Evolutionary conservation across 2,888 invertebrate genomes (phyloP).

Genomic region (Acrobasis repandana): DNA sequence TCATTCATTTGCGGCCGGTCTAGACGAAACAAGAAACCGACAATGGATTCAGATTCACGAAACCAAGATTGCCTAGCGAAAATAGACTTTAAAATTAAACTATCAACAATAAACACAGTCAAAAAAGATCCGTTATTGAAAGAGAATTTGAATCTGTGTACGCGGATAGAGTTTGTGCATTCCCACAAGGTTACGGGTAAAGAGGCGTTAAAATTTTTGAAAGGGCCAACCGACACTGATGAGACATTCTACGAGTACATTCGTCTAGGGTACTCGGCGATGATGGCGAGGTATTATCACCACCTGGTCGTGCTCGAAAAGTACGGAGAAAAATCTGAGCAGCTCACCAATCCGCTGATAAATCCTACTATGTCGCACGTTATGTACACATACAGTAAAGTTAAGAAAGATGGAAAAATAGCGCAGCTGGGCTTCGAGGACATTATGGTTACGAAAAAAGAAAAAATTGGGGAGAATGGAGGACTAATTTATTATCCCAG

Average conservation of each 20-base stretch:
- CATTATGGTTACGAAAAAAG: constrained; percentile 27
- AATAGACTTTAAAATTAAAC: constrained; percentile 47
- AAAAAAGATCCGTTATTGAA: constrained; percentile 41
- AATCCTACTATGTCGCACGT: constrained; percentile 37
- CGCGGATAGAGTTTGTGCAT: constrained; percentile 42
- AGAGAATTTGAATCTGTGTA: constrained; percentile 42
- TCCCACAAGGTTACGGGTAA: constrained; percentile 37
- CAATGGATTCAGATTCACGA: constrained; percentile 17
- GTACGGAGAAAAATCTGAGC: constrained; percentile 31
- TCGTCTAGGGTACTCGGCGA: constrained; percentile 33
- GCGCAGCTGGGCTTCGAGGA: constrained; percentile 22
- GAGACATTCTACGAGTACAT: constrained; percentile 36
- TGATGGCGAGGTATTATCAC: constrained; percentile 38
- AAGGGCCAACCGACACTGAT: constrained; percentile 38
- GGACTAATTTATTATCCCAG: constrained; percentile 31
- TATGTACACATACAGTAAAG: constrained; percentile 30
- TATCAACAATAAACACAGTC: constrained; percentile 41
- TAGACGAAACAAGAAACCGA: constrained; percentile 38
- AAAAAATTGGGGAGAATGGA: constrained; percentile 28
- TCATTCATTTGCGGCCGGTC: constrained; percentile 42
- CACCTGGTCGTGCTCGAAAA: constrained; percentile 35
- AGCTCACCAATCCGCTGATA: constrained; percentile 33
- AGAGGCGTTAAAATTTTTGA: constrained; percentile 34
- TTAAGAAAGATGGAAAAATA: constrained; percentile 1
- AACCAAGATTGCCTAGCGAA: constrained; percentile 43